These are phyloP conservation scores for Umimayanthus chanpuru DNA, from an alignment of 92 coral and sea anemone genomes.

Conservation along the genomic window DNA sequence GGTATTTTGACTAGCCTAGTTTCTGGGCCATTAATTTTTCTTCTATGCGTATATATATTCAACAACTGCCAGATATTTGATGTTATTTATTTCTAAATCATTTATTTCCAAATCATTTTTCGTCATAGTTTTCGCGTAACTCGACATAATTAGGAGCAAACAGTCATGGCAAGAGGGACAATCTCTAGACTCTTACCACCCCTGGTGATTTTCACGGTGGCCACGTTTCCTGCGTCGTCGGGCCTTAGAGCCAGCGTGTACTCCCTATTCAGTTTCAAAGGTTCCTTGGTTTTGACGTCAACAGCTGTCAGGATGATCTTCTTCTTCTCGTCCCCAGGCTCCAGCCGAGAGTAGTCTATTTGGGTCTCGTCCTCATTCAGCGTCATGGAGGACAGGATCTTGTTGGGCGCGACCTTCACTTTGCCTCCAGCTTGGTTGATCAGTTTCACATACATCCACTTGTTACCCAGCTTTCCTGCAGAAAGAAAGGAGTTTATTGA, in stretches of 20 bases:
- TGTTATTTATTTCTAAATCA: too few species aligned
- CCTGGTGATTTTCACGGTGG: constrained; percentile 60
- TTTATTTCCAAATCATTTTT: too few species aligned
- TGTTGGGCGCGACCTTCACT: constrained; percentile 55
- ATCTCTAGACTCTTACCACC: constrained; percentile 50
- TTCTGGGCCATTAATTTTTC: too few species aligned
- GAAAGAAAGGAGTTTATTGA: background rate
- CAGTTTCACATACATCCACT: constrained; percentile 68
- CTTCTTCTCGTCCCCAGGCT: constrained; percentile 75
- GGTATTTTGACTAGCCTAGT: too few species aligned
- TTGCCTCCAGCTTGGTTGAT: constrained; percentile 65
- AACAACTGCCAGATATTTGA: too few species aligned
- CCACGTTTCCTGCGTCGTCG: constrained; percentile 70
- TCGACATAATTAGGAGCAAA: too few species aligned
- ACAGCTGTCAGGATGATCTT: constrained; percentile 64
- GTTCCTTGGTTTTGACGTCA: constrained; percentile 60
- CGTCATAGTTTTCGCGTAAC: too few species aligned
- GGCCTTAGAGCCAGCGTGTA: constrained; percentile 73
- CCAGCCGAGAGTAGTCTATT: constrained; percentile 70
- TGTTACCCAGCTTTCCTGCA: constrained; percentile 52
- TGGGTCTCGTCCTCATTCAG: constrained; percentile 65
- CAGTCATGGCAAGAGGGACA: background rate
- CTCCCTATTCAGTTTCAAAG: constrained; percentile 64
- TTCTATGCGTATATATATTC: too few species aligned
- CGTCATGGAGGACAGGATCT: constrained; percentile 64